Evolutionary conservation across 2,888 invertebrate genomes (phyloP).

Genomic region (Boloria euphrosyne): DNA sequence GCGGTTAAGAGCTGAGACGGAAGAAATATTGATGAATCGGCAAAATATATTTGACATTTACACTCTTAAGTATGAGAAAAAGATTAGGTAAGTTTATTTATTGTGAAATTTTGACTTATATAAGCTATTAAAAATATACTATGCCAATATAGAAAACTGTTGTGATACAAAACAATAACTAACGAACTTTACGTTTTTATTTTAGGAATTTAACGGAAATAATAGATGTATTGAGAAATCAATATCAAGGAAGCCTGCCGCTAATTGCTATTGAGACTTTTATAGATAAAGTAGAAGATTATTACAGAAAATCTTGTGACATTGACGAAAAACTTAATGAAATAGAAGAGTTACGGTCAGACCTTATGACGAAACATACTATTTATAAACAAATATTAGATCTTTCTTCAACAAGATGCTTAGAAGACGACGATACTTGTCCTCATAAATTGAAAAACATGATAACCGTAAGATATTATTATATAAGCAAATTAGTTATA

Average conservation of each 20-base stretch:
- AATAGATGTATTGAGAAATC: conserved; percentile 64
- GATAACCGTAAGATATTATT: conserved; percentile 53
- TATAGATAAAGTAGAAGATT: conserved; percentile 60
- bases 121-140: no score
- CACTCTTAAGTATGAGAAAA: conserved; percentile 55
- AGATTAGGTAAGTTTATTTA: conserved; percentile 1
- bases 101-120: no score
- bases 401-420: conserved; percentile 60
- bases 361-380: conserved; percentile 65
- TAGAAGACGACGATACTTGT: conserved; percentile 59
- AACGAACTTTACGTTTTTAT: conserved; percentile 26
- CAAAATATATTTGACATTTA: conserved; percentile 73
- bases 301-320: conserved; percentile 56
- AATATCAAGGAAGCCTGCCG: conserved; percentile 73
- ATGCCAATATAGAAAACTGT: no score
- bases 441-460: conserved; percentile 63
- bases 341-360: conserved; percentile 64
- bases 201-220: conserved; percentile 68
- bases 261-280: conserved; percentile 65
- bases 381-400: conserved; percentile 68
- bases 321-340: conserved; percentile 63
- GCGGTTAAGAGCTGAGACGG: conserved; percentile 60
- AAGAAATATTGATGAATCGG: conserved; percentile 65
- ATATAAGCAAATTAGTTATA: conserved; percentile 12
- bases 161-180: no score